Percentiles rank a stretch among this genome's conserved stretches.
Evolutionary conservation across 2,888 invertebrate species (phyloP).

Genomic region (Mellilla xanthometata): DNA sequence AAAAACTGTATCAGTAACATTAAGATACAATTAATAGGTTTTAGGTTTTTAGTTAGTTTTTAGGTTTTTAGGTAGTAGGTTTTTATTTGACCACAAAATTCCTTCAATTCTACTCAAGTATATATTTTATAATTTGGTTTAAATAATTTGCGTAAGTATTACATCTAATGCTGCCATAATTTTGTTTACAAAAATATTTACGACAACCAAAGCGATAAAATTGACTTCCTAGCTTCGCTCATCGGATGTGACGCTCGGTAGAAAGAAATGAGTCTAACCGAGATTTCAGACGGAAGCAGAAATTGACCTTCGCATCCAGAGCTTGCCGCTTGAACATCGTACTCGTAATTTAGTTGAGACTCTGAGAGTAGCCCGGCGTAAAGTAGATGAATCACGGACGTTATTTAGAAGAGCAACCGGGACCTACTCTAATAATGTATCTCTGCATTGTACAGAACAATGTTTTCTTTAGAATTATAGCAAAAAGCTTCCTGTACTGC

Average conservation of each 20-base stretch:
- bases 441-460: conserved; percentile 2
- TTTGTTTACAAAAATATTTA: too few species aligned
- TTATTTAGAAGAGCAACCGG: conserved; percentile 13
- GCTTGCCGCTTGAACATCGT: conserved; percentile 11
- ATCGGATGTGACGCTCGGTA: background rate
- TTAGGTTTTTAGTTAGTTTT: too few species aligned
- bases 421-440: conserved; percentile 2
- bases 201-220: too few species aligned
- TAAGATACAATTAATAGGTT: too few species aligned
- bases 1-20: too few species aligned
- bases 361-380: conserved; percentile 14
- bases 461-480: conserved; percentile 4
- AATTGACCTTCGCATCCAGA: conserved; percentile 20
- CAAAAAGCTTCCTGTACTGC: conserved; percentile 15
- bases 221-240: background rate
- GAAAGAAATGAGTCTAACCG: conserved; percentile 3
- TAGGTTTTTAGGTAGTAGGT: too few species aligned
- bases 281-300: conserved; percentile 13
- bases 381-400: conserved; percentile 18
- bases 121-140: too few species aligned
- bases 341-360: conserved; percentile 18
- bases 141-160: too few species aligned
- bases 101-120: too few species aligned
- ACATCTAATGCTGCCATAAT: too few species aligned
- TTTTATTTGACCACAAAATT: too few species aligned